Percentiles rank a stretch among this genome's conserved stretches.
Evolutionary conservation across 2,797 vertebrate genomes (phyloP).

Genomic region (Aeoliscus strigatus): DNA sequence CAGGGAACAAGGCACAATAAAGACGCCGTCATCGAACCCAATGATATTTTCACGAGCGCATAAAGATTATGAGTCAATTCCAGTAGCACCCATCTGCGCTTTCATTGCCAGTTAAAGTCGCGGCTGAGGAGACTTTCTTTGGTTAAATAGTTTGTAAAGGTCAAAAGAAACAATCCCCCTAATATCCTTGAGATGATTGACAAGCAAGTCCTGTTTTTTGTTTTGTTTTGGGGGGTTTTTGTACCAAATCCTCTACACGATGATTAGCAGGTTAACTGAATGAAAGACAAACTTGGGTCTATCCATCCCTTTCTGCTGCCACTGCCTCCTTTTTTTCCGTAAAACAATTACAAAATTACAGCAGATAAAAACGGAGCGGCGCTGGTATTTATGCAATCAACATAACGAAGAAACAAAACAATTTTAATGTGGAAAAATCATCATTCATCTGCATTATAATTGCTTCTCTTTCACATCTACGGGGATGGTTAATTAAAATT

Average conservation of each 20-base stretch:
- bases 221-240: slow-evolving; percentile 19
- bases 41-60: slow-evolving; percentile 79
- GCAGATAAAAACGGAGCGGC: slow-evolving; percentile 93
- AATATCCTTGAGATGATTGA: slow-evolving; percentile 24
- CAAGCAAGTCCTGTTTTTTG: no score
- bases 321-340: slow-evolving; percentile 23
- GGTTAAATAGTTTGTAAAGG: slow-evolving; percentile 66
- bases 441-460: slow-evolving; percentile 99
- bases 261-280: slow-evolving; percentile 88
- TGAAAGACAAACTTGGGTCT: slow-evolving; percentile 95
- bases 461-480: slow-evolving; percentile 99
- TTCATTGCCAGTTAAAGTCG: slow-evolving; percentile 56
- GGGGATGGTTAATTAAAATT: slow-evolving; percentile 99
- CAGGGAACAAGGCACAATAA: slow-evolving; percentile 67
- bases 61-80: slow-evolving; percentile 72
- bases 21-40: slow-evolving; percentile 73
- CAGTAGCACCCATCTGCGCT: slow-evolving; percentile 61
- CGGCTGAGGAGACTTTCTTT: slow-evolving; percentile 64
- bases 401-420: slow-evolving; percentile 99
- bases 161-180: slow-evolving; percentile 32
- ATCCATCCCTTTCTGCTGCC: slow-evolving; percentile 69
- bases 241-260: no score
- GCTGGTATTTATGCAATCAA: slow-evolving; percentile 99
- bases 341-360: slow-evolving; percentile 99
- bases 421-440: slow-evolving; percentile 99